These are phyloP conservation scores for Hipposideros armiger DNA, from an alignment of 2,113 vertebrate genomes.

Conservation along the genomic window DNA sequence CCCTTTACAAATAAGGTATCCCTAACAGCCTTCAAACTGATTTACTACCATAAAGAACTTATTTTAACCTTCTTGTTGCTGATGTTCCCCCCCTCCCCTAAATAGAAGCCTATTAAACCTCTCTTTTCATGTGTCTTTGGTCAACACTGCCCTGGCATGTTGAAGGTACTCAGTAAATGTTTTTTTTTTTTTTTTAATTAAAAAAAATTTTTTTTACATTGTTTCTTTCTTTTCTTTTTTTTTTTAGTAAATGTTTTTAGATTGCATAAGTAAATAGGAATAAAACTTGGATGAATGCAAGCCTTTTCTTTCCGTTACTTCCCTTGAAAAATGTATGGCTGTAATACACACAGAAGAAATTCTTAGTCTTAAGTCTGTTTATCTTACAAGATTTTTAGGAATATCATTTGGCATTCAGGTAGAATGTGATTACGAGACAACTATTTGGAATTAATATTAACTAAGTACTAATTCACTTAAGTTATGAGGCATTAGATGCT, in stretches of 20 bases:
- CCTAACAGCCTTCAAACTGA: background rate
- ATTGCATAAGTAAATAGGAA: constrained; percentile 3
- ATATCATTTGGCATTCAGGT: background rate
- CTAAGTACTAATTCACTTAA: background rate
- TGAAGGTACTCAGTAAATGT: constrained; percentile 8
- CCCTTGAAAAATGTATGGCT: background rate
- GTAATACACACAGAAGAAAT: background rate
- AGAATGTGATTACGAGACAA: background rate
- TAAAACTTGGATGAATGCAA: constrained; percentile 46
- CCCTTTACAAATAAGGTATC: background rate
- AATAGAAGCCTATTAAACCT: constrained; percentile 9
- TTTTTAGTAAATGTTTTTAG: constrained; percentile 25
- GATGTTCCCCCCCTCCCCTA: background rate
- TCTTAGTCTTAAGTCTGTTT: constrained; percentile 30
- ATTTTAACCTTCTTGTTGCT: background rate
- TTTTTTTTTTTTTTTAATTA: constrained; percentile 6
- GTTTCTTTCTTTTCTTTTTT: no score
- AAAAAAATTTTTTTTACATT: no score
- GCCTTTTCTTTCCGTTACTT: background rate
- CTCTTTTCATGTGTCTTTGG: background rate
- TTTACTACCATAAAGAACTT: background rate
- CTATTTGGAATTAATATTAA: constrained; percentile 48
- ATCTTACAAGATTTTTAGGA: background rate
- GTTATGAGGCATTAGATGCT: constrained; percentile 38
- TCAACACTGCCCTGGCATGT: background rate